These are phyloP conservation scores for Microplitis manilae DNA, from an alignment of 2,888 invertebrate species.

Conservation along the genomic window DNA sequence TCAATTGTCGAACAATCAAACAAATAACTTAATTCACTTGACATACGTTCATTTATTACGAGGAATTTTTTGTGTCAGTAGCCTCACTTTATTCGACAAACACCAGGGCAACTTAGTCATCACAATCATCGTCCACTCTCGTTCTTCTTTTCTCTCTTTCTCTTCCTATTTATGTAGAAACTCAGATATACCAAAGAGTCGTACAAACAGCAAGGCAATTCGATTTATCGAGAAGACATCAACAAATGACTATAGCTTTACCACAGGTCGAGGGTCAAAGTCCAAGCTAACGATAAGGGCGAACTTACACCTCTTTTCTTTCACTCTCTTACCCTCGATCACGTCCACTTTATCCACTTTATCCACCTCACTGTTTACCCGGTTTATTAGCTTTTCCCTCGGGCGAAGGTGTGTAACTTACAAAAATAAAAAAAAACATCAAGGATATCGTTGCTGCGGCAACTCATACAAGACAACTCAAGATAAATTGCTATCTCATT, in stretches of 20 bases:
- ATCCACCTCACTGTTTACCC: constrained; percentile 61
- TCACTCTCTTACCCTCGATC: constrained; percentile 42
- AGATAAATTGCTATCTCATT: constrained; percentile 28
- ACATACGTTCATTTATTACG: constrained; percentile 64
- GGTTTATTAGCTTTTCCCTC: constrained; percentile 61
- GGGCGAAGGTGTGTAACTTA: constrained; percentile 33
- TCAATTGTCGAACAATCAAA: constrained; percentile 48
- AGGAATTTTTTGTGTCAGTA: constrained; percentile 67
- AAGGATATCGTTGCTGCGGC: constrained; percentile 18
- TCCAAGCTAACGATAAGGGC: constrained; percentile 61
- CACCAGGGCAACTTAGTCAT: constrained; percentile 7
- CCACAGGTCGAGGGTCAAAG: constrained; percentile 45
- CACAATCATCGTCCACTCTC: constrained; percentile 3
- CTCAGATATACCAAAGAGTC: no score
- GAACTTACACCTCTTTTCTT: constrained; percentile 65
- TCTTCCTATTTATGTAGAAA: no score
- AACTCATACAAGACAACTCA: constrained; percentile 10
- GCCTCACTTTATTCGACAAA: constrained; percentile 44
- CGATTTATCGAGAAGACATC: constrained; percentile 48
- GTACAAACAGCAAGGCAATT: constrained; percentile 16
- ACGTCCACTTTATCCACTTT: constrained; percentile 52
- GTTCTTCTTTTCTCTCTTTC: not conserved
- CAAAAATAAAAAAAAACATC: constrained; percentile 35
- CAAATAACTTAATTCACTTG: constrained; percentile 66
- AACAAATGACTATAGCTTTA: constrained; percentile 61